Percentiles rank a stretch among this genome's conserved stretches.
Conservation (phyloP, 2,888 invertebrate species). For the Lasioglossum lativentre region DNA sequence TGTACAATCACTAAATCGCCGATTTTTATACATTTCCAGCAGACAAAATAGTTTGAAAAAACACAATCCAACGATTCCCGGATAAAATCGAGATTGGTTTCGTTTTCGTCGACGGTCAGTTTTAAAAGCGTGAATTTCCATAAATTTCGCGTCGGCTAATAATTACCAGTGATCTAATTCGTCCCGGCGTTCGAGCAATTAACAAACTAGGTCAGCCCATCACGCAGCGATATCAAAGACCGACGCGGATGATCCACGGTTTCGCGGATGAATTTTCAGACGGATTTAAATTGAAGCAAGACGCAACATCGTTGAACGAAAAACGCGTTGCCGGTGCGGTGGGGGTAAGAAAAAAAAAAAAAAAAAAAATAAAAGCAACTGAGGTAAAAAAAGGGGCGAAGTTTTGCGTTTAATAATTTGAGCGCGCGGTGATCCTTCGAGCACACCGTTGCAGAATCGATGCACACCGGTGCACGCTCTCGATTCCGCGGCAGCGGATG, state of each 20-base stretch:
- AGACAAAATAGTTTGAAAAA: not conserved
- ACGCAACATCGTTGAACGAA: not conserved
- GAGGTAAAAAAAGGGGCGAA: not conserved
- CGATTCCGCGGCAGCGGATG: conserved; percentile 38
- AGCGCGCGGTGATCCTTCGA: not conserved
- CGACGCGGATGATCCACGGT: not conserved
- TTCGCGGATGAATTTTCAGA: not conserved
- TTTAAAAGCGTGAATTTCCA: not conserved
- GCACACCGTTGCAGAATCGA: conserved; percentile 21
- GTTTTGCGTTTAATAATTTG: not conserved
- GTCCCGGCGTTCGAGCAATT: not conserved
- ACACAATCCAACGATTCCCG: not conserved
- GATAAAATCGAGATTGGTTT: not conserved
- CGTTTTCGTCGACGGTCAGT: not conserved
- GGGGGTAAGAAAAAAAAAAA: not conserved
- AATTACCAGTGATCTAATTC: not conserved
- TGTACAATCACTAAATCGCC: not conserved
- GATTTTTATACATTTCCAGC: not conserved
- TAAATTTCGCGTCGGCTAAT: not conserved
- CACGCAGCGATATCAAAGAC: not conserved
- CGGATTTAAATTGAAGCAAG: not conserved
- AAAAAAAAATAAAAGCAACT: no score
- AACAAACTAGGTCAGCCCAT: not conserved
- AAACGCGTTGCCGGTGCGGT: not conserved
- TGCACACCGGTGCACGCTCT: conserved; percentile 23